A percentile compares a stretch with the other conserved stretches of the same genome.
These are phyloP conservation scores for Danio aesculapii DNA, from an alignment of 2,797 vertebrate species.

Conservation along the genomic window DNA sequence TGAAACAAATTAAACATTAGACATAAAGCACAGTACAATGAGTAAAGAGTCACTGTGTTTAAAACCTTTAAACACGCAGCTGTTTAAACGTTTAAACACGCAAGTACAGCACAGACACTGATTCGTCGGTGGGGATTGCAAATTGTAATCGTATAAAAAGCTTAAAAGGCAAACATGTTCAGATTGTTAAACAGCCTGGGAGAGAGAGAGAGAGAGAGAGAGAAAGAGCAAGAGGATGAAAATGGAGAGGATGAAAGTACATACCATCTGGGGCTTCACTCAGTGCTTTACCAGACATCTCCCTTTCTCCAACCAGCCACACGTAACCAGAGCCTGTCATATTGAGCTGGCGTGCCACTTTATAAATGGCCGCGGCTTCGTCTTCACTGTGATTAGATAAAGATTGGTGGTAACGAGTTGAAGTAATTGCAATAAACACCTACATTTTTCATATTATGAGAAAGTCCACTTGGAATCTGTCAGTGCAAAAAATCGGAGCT, in stretches of 20 bases:
- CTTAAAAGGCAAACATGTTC: constrained; percentile 53
- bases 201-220: constrained; percentile 22
- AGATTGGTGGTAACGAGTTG: constrained; percentile 22
- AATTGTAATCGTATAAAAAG: constrained; percentile 57
- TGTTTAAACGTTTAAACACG: constrained; percentile 83
- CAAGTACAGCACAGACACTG: constrained; percentile 60
- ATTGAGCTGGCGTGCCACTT: constrained; percentile 91
- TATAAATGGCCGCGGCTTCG: constrained; percentile 92
- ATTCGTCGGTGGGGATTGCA: constrained; percentile 56
- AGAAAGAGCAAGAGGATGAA: neutral
- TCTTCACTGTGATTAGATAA: constrained; percentile 86
- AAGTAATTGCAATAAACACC: constrained; percentile 18
- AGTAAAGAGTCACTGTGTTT: constrained; percentile 69
- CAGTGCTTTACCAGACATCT: constrained; percentile 95
- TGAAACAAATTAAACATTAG: constrained; percentile 82
- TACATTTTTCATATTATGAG: constrained; percentile 32
- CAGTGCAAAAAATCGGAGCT: neutral
- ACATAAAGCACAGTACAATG: constrained; percentile 76
- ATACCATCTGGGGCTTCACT: constrained; percentile 94
- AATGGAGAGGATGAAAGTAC: constrained; percentile 43
- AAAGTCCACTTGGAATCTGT: neutral
- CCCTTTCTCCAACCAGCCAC: constrained; percentile 96
- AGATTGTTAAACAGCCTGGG: constrained; percentile 50
- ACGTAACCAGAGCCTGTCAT: constrained; percentile 97
- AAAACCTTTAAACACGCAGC: constrained; percentile 80